Percentiles rank a stretch among this genome's conserved stretches.
Conservation (phyloP, 2,113 vertebrate genomes). For the Engystomops pustulosus region DNA sequence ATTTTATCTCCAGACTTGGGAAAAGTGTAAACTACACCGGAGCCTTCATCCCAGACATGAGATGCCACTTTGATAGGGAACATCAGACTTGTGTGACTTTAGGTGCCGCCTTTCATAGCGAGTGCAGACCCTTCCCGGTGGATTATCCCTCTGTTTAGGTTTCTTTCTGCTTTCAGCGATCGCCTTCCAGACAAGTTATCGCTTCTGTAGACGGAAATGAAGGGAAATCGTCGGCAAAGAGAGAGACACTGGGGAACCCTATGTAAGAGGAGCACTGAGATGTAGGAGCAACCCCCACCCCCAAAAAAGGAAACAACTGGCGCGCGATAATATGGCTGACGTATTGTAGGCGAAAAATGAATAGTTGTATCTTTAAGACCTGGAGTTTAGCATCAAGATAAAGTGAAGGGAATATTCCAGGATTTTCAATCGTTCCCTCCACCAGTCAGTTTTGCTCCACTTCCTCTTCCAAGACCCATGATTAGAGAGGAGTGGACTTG, state of each 20-base stretch:
- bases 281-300: conserved; percentile 65
- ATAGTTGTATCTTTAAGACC: neutral
- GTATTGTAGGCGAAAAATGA: conserved; percentile 33
- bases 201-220: conserved; percentile 65
- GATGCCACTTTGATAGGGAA: conserved; percentile 56
- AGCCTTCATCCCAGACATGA: conserved; percentile 62
- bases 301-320: conserved; percentile 18
- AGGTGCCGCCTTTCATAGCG: conserved; percentile 68
- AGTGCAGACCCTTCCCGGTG: conserved; percentile 67
- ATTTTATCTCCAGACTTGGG: neutral
- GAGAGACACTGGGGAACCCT: conserved; percentile 64
- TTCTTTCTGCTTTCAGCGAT: conserved; percentile 68
- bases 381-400: neutral
- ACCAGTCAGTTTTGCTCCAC: too few species aligned
- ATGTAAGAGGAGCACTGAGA: conserved; percentile 62
- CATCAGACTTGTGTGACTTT: conserved; percentile 66
- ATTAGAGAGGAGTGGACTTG: too few species aligned
- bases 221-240: conserved; percentile 65
- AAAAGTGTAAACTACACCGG: conserved; percentile 36
- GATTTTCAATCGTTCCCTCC: too few species aligned
- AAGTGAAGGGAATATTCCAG: too few species aligned
- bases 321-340: neutral
- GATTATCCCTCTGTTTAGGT: conserved; percentile 67
- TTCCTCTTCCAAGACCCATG: too few species aligned
- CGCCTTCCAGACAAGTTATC: conserved; percentile 65